A percentile compares a stretch with the other conserved stretches of the same genome.
These are phyloP conservation scores for Syngnathus acus DNA, from an alignment of 2,797 vertebrate genomes.

Conservation along the genomic window DNA sequence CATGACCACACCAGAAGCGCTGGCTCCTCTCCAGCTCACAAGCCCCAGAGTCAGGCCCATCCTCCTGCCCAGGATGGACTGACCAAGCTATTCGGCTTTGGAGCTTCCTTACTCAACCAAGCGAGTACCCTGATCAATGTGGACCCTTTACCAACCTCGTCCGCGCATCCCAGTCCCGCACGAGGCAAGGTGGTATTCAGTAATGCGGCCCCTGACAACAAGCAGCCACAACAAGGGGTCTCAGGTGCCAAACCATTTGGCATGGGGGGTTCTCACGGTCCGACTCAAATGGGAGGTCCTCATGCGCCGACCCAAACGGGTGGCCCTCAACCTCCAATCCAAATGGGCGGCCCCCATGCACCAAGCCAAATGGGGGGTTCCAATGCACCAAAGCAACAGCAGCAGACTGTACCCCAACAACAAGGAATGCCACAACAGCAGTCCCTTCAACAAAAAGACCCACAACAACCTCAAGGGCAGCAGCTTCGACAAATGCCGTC, in stretches of 20 bases:
- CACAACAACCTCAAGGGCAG: conserved; percentile 29
- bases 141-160: conserved; percentile 76
- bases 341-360: conserved; percentile 26
- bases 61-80: conserved; percentile 84
- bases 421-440: conserved; percentile 33
- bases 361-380: conserved; percentile 30
- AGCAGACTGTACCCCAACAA: conserved; percentile 36
- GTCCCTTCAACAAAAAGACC: conserved; percentile 46
- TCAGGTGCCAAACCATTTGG: conserved; percentile 63
- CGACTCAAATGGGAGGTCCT: conserved; percentile 22
- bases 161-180: conserved; percentile 77
- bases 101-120: conserved; percentile 92
- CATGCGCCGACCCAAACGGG: conserved; percentile 22
- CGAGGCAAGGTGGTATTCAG: conserved; percentile 89
- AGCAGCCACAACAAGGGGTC: conserved; percentile 48
- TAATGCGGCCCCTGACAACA: conserved; percentile 77
- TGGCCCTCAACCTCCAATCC: conserved; percentile 16
- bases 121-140: conserved; percentile 92
- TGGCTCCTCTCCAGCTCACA: conserved; percentile 73
- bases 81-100: conserved; percentile 94
- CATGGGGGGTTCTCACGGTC: conserved; percentile 32
- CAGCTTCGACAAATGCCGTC: conserved; percentile 49
- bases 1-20: conserved; percentile 74
- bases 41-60: conserved; percentile 64
- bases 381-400: conserved; percentile 44